phyloP scores from a whole-genome alignment of 2,888 invertebrate genomes.

The Chrysolina haemoptera region DNA sequence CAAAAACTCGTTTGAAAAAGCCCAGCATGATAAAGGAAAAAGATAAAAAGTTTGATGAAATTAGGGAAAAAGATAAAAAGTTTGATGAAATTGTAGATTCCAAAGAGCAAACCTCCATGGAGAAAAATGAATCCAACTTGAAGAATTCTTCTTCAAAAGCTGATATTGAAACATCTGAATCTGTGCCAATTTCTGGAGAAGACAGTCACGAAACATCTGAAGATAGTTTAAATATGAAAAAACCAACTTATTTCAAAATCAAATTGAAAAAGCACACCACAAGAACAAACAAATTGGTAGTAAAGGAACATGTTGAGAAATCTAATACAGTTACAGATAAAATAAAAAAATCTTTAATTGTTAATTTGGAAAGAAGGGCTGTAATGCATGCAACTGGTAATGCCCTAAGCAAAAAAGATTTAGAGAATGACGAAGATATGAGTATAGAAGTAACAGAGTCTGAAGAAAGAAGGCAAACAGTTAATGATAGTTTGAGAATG shows the following conservation, averaged over 20 bases:
- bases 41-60: not conserved
- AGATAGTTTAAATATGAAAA: not conserved
- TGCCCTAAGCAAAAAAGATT: not conserved
- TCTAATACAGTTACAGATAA: not conserved
- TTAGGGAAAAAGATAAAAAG: not conserved
- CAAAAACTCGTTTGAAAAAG: not conserved
- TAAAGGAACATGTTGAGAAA: not conserved
- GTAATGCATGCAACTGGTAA: not conserved
- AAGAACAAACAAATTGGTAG: not conserved
- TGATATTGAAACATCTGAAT: not conserved
- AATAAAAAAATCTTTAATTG: conserved; percentile 8
- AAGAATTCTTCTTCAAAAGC: not conserved
- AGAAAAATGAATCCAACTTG: not conserved
- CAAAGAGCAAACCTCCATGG: not conserved
- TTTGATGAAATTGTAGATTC: not conserved
- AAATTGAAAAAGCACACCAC: not conserved
- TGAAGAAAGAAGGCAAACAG: conserved; percentile 1
- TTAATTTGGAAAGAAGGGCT: conserved; percentile 16
- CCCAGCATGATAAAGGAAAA: not conserved
- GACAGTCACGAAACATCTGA: not conserved
- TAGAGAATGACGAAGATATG: conserved; percentile 1
- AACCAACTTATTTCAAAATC: not conserved
- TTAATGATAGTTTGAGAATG: not conserved
- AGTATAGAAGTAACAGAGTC: conserved; percentile 6
- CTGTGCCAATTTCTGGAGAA: not conserved